These are phyloP conservation scores for Megamerina dolium DNA, from an alignment of 2,888 invertebrate genomes.

Conservation along the genomic window DNA sequence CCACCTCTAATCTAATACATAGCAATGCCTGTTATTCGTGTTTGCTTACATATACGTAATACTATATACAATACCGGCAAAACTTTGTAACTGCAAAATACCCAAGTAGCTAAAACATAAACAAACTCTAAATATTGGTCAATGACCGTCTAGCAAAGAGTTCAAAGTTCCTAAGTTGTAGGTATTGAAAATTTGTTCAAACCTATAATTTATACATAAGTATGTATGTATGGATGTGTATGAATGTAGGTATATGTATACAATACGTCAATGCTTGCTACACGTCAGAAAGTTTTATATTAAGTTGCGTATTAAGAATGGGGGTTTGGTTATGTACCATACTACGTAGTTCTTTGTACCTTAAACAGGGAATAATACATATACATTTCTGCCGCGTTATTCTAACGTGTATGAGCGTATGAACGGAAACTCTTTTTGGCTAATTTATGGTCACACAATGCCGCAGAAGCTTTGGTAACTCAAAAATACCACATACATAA, in stretches of 20 bases:
- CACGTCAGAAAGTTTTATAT: too few relatives aligned
- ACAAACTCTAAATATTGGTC: conserved; percentile 24
- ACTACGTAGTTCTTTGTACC: too few relatives aligned
- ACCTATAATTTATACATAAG: not conserved
- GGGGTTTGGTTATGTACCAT: too few relatives aligned
- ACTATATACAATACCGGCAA: not conserved
- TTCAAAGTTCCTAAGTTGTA: conserved; percentile 30
- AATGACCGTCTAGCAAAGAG: conserved; percentile 30
- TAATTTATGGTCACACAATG: conserved; percentile 42
- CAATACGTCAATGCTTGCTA: too few relatives aligned
- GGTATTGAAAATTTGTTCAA: not conserved
- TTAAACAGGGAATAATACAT: too few relatives aligned
- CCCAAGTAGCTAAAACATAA: too few relatives aligned
- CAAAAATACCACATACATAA: too few relatives aligned
- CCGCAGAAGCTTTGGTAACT: not conserved
- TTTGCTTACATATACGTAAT: not conserved
- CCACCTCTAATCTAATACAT: too few relatives aligned
- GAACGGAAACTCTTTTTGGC: conserved; percentile 34
- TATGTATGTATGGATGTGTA: not conserved
- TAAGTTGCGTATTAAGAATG: too few relatives aligned
- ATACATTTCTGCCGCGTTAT: too few relatives aligned
- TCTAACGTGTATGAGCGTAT: not conserved
- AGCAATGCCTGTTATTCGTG: not conserved
- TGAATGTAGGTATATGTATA: too few relatives aligned
- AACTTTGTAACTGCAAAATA: conserved; percentile 1